Conservation (phyloP, 2,113 vertebrate genomes). For the Ceyx margarethae region DNA sequence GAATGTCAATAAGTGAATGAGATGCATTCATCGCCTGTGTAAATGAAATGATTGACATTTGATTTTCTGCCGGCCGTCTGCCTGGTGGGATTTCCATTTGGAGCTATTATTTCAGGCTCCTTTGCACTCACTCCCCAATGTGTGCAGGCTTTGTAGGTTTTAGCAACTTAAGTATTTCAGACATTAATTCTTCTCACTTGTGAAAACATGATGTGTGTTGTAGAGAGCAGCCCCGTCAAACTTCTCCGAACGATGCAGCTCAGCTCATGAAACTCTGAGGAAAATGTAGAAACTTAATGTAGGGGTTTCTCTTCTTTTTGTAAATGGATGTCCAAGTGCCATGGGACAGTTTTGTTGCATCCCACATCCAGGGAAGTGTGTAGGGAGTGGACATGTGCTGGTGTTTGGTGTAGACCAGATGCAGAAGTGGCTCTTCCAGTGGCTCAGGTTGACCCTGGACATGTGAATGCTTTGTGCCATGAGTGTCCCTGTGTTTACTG, state of each 20-base stretch:
- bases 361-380: rapidly evolving
- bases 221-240: not conserved
- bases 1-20: not conserved
- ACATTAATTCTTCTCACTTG: conserved; percentile 63
- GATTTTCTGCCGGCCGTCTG: not conserved
- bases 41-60: conserved; percentile 28
- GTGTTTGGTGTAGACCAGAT: not conserved
- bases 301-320: not conserved
- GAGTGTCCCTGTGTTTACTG: not conserved
- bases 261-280: not conserved
- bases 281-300: not conserved
- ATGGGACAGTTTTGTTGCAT: not conserved
- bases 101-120: not conserved
- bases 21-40: not conserved
- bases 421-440: not conserved
- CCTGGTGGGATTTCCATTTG: not conserved
- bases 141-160: not conserved
- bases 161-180: not conserved
- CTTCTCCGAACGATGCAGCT: not conserved
- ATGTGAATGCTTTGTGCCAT: rapidly evolving
- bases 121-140: not conserved
- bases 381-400: not conserved
- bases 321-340: not conserved
- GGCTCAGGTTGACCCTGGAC: not conserved
- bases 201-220: conserved; percentile 3